Base-by-base conservation (phyloP, 2,797 vertebrate genomes). In the Propithecus deckenii region DNA sequence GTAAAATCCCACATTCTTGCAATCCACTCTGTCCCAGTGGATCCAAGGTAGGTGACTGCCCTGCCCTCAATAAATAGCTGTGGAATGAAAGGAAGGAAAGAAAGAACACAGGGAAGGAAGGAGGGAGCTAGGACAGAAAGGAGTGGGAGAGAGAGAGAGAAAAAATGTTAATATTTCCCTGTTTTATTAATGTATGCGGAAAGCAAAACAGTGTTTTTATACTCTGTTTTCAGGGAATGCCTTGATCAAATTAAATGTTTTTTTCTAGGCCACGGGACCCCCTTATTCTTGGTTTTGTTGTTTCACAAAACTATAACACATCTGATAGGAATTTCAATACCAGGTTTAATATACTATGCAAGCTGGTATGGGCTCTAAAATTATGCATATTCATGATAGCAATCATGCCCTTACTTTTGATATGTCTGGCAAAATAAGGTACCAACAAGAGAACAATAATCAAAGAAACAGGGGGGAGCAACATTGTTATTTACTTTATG, bases 401-500 rank as follows among this genome's bases (percentile, higher is more conserved):
- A 86, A 41, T 91, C 86, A 85, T 55, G 50, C 86, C 71, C 86
- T 91, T 86, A 38, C 72, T 92, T 95, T 86, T 84, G 69, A 69
- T 91, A 84, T 80, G 94, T 91, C 85, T 92, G 71, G 41, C 67
- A 75, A 89, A 81, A 13, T 61, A 86, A 95, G 74, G 22, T 91
- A 76, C 67, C 92, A 88, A 83, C 74, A 88, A 61, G 72, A 90
- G 76, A 96, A 75, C 57, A 92, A 69, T 87, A 95, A 86, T 97
- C 75, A 92, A 74, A 96, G 63, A 91, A 96, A 75, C 5, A 22
- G 38, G 9, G 17, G 35, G 43, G 43, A 46, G 48, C 48, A 84
- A 46, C 91, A 46, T 96, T 92, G 55, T 91, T 96, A 63, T 91
- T 97, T 96, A 95, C 87, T 95, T 95, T 92, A 38, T 23, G 97